These are phyloP conservation scores for Scrobipalpa atriplicella DNA, from an alignment of 2,888 invertebrate species.

Conservation along the genomic window DNA sequence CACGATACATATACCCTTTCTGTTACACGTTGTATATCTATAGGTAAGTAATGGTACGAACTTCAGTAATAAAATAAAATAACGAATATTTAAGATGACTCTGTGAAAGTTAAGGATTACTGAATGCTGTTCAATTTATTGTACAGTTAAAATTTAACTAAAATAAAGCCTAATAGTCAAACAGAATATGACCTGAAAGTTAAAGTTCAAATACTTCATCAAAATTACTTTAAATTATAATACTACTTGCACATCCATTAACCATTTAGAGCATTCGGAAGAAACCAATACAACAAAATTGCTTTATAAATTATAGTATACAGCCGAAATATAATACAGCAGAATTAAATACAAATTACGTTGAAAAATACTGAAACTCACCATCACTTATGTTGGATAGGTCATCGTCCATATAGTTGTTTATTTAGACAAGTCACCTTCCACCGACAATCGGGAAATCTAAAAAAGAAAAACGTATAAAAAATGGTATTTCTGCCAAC, in stretches of 20 bases:
- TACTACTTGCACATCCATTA: neutral
- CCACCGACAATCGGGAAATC: constrained; percentile 7
- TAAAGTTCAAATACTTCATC: neutral
- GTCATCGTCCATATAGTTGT: constrained; percentile 17
- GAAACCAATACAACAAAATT: neutral
- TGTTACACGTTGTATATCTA: no score
- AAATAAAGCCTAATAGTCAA: neutral
- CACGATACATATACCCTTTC: no score
- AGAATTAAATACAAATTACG: neutral
- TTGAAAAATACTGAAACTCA: neutral
- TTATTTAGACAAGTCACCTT: constrained; percentile 28
- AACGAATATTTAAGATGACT: no score
- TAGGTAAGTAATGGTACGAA: no score
- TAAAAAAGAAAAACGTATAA: constrained; percentile 14
- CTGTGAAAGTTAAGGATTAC: no score
- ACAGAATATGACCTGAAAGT: neutral
- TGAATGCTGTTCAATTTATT: no score
- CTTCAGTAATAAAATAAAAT: no score
- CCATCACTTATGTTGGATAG: constrained; percentile 2
- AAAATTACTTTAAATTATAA: neutral
- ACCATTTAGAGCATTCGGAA: neutral
- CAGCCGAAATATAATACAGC: neutral
- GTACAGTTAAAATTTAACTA: no score
- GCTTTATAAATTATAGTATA: neutral
- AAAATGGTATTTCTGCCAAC: constrained; percentile 23